A percentile compares a stretch with the other conserved stretches of the same genome.
These are phyloP conservation scores for Fissipunctia ypsillon DNA, from an alignment of 2,888 invertebrate genomes.

Conservation along the genomic window DNA sequence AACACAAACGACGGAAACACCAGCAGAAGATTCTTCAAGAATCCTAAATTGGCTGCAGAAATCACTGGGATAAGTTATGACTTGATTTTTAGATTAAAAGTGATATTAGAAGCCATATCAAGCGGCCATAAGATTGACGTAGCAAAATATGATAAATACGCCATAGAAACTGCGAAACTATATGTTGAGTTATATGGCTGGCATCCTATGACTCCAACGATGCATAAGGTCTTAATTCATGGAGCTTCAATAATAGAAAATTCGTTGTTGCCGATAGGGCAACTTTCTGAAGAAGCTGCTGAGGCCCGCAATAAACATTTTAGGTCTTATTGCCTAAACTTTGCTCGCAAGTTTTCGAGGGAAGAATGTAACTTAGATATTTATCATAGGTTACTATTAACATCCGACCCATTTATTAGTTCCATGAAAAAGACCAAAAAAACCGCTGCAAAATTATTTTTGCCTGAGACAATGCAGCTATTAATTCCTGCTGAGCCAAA, in stretches of 20 bases:
- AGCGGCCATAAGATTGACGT: conserved; percentile 60
- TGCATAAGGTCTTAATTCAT: conserved; percentile 68
- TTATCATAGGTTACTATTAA: no score
- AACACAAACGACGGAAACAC: no score
- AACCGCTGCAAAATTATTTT: no score
- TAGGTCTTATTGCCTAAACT: no score
- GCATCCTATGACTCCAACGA: conserved; percentile 65
- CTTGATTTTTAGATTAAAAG: conserved; percentile 67
- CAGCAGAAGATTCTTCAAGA: conserved; percentile 7
- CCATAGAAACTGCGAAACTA: conserved; percentile 61
- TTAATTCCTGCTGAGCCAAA: no score
- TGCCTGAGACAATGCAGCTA: no score
- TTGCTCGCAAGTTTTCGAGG: no score
- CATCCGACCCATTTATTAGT: no score
- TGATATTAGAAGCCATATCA: conserved; percentile 69
- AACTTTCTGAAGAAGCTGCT: conserved; percentile 28
- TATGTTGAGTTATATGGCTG: conserved; percentile 71
- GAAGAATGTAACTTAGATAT: no score
- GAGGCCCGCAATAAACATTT: no score
- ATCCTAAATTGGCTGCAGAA: conserved; percentile 26
- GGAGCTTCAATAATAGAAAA: conserved; percentile 49
- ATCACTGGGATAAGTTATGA: conserved; percentile 69
- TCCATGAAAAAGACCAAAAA: no score
- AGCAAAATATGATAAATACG: conserved; percentile 59
- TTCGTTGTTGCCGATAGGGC: conserved; percentile 21